Evolutionary conservation across 1,140 invertebrate species (phyloP).

Genomic region (Pinna nobilis): DNA sequence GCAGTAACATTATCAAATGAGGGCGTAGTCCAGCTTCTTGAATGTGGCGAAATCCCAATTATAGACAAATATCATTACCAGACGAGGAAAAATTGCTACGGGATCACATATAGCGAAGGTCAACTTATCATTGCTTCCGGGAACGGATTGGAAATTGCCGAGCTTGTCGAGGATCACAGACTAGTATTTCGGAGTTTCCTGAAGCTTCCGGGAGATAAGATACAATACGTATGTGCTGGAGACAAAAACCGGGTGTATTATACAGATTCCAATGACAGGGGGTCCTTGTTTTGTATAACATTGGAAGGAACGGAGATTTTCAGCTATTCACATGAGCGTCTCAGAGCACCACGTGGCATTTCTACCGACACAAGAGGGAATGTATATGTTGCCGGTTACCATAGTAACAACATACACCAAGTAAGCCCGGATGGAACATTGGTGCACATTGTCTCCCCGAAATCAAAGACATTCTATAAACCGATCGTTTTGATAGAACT

Average conservation of each 20-base stretch:
- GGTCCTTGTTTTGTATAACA: slow-evolving; percentile 20
- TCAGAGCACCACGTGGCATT: slow-evolving; percentile 23
- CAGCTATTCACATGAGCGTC: slow-evolving; percentile 11
- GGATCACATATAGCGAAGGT: slow-evolving; percentile 29
- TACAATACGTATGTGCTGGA: slow-evolving; percentile 21
- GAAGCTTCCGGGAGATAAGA: slow-evolving; percentile 12
- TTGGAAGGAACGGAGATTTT: slow-evolving; percentile 36
- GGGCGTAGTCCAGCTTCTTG: slow-evolving; percentile 17
- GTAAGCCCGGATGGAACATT: slow-evolving; percentile 29
- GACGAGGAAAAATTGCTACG: slow-evolving; percentile 25
- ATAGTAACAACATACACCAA: slow-evolving; percentile 33
- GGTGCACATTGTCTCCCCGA: slow-evolving; percentile 25
- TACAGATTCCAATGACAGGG: slow-evolving; percentile 24
- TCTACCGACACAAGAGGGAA: slow-evolving; percentile 15
- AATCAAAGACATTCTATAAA: slow-evolving; percentile 26
- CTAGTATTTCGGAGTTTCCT: slow-evolving; percentile 9
- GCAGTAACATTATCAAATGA: slow-evolving; percentile 17
- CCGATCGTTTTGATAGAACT: slow-evolving; percentile 28
- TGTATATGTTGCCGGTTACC: slow-evolving; percentile 32
- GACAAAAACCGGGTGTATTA: slow-evolving; percentile 35
- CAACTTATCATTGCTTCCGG: slow-evolving; percentile 20
- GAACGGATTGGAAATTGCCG: slow-evolving; percentile 15
- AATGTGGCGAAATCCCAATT: slow-evolving; percentile 16
- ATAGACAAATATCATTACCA: slow-evolving; percentile 9
- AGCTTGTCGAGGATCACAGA: slow-evolving; percentile 24